Conservation (phyloP, 1,140 invertebrate genomes). For the Halotydeus destructor region DNA sequence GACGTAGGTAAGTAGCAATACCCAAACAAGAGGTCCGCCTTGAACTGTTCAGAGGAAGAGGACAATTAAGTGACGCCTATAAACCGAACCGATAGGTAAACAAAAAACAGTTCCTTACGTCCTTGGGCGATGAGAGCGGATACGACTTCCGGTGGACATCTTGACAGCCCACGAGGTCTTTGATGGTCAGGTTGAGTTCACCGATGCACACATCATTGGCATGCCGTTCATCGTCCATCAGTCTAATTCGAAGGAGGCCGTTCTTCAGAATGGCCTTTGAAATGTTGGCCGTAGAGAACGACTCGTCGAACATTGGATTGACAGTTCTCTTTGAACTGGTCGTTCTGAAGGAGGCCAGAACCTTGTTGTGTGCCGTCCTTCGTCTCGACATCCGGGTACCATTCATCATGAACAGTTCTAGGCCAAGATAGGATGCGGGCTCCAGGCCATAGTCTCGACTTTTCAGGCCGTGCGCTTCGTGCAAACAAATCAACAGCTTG, state of each 20-base stretch:
- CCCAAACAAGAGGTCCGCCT: constrained; percentile 31
- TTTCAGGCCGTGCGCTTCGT: constrained; percentile 2
- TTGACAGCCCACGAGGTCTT: no score
- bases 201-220: constrained; percentile 20
- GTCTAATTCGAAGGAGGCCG: constrained; percentile 13
- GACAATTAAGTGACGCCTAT: background rate
- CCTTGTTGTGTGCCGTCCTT: background rate
- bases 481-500: background rate
- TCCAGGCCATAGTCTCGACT: constrained; percentile 9
- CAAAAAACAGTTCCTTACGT: no score
- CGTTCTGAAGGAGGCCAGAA: constrained; percentile 13
- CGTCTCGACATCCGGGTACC: constrained; percentile 5
- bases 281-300: constrained; percentile 15
- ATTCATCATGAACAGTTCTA: constrained; percentile 2
- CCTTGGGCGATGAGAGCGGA: no score
- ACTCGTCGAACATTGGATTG: constrained; percentile 18
- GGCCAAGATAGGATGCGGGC: constrained; percentile 11
- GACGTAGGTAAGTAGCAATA: constrained; percentile 35
- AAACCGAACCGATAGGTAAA: background rate
- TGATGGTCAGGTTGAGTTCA: constrained; percentile 15
- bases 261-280: constrained; percentile 17
- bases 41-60: constrained; percentile 16
- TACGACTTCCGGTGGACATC: no score
- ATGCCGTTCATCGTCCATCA: constrained; percentile 19
- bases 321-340: constrained; percentile 14